Conservation (phyloP, 2,113 vertebrate species). For the Entomyzon cyanotis region DNA sequence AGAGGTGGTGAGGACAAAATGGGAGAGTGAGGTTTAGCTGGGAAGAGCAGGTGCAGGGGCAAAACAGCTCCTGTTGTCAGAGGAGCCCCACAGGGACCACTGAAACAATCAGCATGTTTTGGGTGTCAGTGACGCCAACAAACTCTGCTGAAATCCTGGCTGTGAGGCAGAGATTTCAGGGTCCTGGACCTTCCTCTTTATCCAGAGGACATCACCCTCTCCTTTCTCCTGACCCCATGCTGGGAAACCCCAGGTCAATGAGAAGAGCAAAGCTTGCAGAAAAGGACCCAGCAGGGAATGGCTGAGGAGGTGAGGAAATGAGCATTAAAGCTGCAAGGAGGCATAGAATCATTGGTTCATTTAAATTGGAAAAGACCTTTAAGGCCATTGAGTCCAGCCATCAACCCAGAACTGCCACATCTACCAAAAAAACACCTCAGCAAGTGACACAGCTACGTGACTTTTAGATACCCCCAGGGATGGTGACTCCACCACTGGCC, state of each 20-base stretch:
- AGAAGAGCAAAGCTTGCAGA: not conserved
- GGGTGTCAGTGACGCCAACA: not conserved
- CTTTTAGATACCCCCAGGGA: not conserved
- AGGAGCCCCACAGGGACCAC: not conserved
- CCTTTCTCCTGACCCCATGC: not conserved
- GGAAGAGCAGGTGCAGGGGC: not conserved
- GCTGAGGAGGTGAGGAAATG: not conserved
- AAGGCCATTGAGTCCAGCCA: not conserved
- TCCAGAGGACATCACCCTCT: not conserved
- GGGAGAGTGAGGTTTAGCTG: not conserved
- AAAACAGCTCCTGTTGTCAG: not conserved
- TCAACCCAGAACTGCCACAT: not conserved
- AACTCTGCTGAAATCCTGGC: not conserved
- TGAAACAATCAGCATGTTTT: not conserved
- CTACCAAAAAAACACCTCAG: not conserved
- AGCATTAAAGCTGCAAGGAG: not conserved
- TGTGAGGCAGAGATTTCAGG: not conserved
- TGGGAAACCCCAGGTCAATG: not conserved
- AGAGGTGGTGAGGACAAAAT: not conserved
- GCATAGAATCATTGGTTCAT: not conserved
- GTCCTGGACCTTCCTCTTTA: not conserved
- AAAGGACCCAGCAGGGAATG: not conserved
- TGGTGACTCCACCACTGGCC: not conserved
- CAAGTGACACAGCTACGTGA: not conserved
- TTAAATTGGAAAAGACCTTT: not conserved